Base-by-base conservation (phyloP, 2,888 invertebrate genomes). In the Eueremaeus valkanovi region DNA sequence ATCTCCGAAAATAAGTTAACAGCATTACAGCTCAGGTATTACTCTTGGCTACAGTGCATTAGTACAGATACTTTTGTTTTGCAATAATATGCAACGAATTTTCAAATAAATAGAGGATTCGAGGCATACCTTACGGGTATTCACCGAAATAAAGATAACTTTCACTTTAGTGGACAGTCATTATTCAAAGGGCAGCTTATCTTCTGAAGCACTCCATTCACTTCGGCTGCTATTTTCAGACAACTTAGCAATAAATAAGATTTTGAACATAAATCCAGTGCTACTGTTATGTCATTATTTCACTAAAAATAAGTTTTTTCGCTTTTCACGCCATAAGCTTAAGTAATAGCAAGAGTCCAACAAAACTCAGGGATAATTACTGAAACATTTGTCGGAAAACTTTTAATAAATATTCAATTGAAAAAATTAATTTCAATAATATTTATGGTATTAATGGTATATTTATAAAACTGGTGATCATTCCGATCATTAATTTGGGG, bases 131-230 rank as follows among this genome's bases (percentile, higher is more conserved):
- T 31, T 6, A 66, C 9, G 40, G 66, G 36, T 36, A n/a, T 66
- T 36, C 31, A 9, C n/a, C 6, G 18, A 21, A 66, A 36, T 36
- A 13, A 36, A 66, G 66, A 66, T 66, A 66, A 66, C 66, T 66
- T 66, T 66, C 66, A 36, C 66, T 66, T 66, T 18, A 66, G 21
- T 66, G 66, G 66, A 66, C 66, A 66, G 5, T 5, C 66, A 66
- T 66, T 66, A 66, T 36, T 36, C 31, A 66, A 61, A 31, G 61
- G 61, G 61, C 61, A 61, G 31, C 31, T 61, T 61, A 61, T 61
- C 61, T 61, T 61, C 6, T 16, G n/a, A 24, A 24, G 9, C 18
- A 55, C 13, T 27, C 24, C 27, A 24, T 29, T 55, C 11, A n/a
- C 11, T 55, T 16, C 55, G 13, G 8, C 8, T 24, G 8, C 24